These are phyloP conservation scores for Drosophila bocki DNA, from an alignment of 1,140 invertebrate genomes.

Conservation along the genomic window DNA sequence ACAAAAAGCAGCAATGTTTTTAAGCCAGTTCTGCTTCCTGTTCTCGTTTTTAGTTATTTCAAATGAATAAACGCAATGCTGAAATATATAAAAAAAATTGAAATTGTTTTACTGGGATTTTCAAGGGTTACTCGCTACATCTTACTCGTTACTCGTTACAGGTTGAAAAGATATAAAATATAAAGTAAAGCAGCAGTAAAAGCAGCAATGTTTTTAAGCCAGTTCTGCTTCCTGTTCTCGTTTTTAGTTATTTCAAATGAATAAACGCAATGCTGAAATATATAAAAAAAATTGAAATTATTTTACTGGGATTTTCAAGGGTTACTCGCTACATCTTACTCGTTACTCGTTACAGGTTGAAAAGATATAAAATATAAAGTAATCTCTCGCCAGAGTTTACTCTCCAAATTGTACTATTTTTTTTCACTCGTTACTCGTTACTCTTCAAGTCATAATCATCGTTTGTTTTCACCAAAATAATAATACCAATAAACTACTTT, in stretches of 20 bases:
- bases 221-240: conserved; percentile 4
- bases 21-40: background rate
- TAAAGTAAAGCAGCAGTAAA: too few relatives aligned
- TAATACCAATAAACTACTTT: too few relatives aligned
- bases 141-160: background rate
- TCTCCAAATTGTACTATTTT: too few relatives aligned
- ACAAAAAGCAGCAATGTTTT: background rate
- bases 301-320: background rate
- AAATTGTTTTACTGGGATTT: background rate
- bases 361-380: too few relatives aligned
- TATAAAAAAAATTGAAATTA: background rate
- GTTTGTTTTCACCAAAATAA: background rate
- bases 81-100: conserved; percentile 5
- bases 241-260: conserved; percentile 37
- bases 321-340: background rate
- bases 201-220: background rate
- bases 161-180: too few relatives aligned
- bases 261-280: conserved; percentile 40
- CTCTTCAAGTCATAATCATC: background rate
- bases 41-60: conserved; percentile 37
- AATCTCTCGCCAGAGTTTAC: too few relatives aligned
- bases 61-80: conserved; percentile 36
- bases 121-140: background rate
- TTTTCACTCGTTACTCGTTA: background rate
- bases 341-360: too few relatives aligned